Evolutionary conservation across 2,113 vertebrate species (phyloP).

Genomic region (Albula glossodonta): DNA sequence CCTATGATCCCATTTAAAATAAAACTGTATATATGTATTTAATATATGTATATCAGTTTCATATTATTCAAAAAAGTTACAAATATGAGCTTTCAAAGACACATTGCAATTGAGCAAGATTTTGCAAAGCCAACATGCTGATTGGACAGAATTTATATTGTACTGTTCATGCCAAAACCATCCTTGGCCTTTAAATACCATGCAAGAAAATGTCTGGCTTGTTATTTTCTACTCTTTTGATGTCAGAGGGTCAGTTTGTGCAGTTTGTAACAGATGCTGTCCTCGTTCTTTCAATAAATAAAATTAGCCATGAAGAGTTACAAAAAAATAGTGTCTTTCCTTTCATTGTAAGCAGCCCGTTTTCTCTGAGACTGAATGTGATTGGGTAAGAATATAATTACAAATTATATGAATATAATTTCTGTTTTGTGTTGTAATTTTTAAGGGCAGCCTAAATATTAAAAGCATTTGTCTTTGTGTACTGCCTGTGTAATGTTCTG

Average conservation of each 20-base stretch:
- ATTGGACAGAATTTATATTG: background rate
- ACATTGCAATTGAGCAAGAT: slow-evolving; percentile 28
- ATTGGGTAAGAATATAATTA: no score
- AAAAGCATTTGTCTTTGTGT: no score
- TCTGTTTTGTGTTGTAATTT: background rate
- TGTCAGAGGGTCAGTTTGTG: slow-evolving; percentile 9
- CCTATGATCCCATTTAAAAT: no score
- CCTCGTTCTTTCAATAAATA: slow-evolving; percentile 28
- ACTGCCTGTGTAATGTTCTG: no score
- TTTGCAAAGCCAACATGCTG: background rate
- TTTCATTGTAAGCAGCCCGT: slow-evolving; percentile 31
- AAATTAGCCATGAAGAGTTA: background rate
- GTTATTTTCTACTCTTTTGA: slow-evolving; percentile 37
- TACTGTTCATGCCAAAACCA: background rate
- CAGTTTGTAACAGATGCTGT: slow-evolving; percentile 18
- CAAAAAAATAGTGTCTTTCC: background rate
- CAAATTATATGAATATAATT: slow-evolving; percentile 46
- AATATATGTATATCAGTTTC: no score
- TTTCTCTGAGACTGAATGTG: background rate
- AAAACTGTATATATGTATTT: no score
- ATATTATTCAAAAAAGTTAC: no score
- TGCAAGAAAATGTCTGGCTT: slow-evolving; percentile 24
- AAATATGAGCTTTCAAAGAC: slow-evolving; percentile 35
- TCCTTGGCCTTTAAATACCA: slow-evolving; percentile 44
- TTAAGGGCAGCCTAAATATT: no score